Conservation (phyloP, 1,140 invertebrate species). For the Cherax destructor region DNA sequence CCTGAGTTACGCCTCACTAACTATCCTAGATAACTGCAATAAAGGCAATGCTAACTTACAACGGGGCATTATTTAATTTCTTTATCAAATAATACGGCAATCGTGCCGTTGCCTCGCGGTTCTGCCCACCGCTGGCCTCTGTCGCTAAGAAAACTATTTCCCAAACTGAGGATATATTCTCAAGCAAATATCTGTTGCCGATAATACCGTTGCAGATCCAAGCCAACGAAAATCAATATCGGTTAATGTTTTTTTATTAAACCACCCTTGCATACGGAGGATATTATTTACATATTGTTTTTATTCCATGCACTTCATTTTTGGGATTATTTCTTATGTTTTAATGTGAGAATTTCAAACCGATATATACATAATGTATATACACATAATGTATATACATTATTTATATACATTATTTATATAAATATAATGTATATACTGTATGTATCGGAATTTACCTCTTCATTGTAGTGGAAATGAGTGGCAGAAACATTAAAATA, state of each 20-base stretch:
- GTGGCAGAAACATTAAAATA: neutral
- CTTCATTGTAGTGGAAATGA: neutral
- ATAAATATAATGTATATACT: neutral
- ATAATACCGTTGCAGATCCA: conserved; percentile 38
- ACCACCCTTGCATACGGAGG: conserved; percentile 24
- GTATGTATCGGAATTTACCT: neutral
- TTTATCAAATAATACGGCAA: conserved; percentile 65
- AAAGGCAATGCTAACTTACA: conserved; percentile 56
- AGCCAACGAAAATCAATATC: conserved; percentile 56
- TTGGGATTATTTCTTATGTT: no score
- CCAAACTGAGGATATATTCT: conserved; percentile 33
- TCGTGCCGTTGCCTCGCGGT: neutral
- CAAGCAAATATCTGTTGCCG: conserved; percentile 52
- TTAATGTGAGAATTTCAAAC: no score
- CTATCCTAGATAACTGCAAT: conserved; percentile 66
- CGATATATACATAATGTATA: no score
- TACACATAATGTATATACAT: no score
- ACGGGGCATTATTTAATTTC: conserved; percentile 51
- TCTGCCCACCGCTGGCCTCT: no score
- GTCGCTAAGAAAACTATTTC: conserved; percentile 49
- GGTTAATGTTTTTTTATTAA: conserved; percentile 52
- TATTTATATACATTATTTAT: no score
- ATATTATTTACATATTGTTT: neutral
- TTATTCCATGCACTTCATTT: no score
- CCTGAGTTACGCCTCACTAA: conserved; percentile 55